Evolutionary conservation across 2,113 vertebrate species (phyloP).

Genomic region (Regulus satrapa): DNA sequence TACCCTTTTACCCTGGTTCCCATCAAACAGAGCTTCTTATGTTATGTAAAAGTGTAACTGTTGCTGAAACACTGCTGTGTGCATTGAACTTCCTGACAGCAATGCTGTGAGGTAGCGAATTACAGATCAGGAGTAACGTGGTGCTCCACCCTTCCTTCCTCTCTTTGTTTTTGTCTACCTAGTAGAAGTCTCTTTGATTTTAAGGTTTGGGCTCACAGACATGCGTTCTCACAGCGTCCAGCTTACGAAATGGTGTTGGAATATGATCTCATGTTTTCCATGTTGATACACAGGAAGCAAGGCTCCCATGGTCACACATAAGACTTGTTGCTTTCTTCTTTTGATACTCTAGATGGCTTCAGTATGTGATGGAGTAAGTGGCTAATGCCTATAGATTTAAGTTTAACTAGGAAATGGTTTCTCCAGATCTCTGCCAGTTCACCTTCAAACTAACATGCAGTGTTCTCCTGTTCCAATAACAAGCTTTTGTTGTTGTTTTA

Average conservation of each 20-base stretch:
- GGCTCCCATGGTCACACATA: rapidly evolving
- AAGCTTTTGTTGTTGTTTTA: background rate
- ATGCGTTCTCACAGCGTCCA: background rate
- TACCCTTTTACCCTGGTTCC: background rate
- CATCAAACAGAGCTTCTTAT: background rate
- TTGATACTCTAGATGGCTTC: background rate
- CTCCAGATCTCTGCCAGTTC: background rate
- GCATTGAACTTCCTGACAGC: slow-evolving; percentile 25
- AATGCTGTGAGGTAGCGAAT: background rate
- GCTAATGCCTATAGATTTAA: background rate
- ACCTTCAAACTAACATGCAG: background rate
- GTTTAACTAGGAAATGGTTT: background rate
- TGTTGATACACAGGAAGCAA: background rate
- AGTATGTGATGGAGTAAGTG: background rate
- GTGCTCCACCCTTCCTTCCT: slow-evolving; percentile 66
- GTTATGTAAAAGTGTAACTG: background rate
- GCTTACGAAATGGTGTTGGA: background rate
- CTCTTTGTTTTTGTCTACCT: slow-evolving; percentile 52
- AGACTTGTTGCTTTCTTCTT: background rate
- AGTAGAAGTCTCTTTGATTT: slow-evolving; percentile 21
- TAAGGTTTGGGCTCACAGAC: background rate
- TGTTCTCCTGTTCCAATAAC: background rate
- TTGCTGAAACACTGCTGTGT: background rate
- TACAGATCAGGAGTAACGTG: background rate
- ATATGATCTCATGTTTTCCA: background rate